phyloP scores from a whole-genome alignment of 2,797 vertebrate species.

The Alcedo atthis region DNA sequence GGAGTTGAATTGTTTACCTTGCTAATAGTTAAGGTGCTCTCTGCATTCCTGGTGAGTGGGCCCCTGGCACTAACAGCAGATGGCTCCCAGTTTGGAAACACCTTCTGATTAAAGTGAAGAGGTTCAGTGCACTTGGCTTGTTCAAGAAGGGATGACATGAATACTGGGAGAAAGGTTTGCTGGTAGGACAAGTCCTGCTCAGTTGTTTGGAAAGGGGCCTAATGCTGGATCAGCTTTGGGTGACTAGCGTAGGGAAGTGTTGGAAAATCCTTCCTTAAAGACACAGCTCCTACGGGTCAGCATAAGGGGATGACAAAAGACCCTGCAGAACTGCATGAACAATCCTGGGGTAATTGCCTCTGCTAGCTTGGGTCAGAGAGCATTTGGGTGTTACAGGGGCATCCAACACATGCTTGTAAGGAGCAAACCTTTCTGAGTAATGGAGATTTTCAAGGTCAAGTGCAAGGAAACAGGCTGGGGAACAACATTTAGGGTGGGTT shows the following conservation, averaged over 20 bases:
- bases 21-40: background rate
- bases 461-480: background rate
- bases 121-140: background rate
- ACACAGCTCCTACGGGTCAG: rapidly evolving
- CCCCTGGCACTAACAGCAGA: background rate
- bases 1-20: background rate
- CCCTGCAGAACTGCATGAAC: background rate
- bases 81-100: background rate
- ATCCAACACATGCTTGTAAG: background rate
- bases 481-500: background rate
- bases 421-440: background rate
- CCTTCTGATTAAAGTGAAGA: background rate
- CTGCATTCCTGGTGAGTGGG: background rate
- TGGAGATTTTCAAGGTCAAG: background rate
- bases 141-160: background rate
- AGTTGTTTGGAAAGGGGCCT: background rate
- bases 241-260: rapidly evolving
- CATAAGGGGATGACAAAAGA: background rate
- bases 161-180: background rate
- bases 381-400: background rate
- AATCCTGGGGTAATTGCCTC: background rate
- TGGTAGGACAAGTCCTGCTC: background rate
- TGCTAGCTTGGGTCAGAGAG: background rate
- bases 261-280: background rate
- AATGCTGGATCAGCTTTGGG: background rate